phyloP scores from a whole-genome alignment of 2,113 vertebrate species.

The Antennarius striatus region DNA sequence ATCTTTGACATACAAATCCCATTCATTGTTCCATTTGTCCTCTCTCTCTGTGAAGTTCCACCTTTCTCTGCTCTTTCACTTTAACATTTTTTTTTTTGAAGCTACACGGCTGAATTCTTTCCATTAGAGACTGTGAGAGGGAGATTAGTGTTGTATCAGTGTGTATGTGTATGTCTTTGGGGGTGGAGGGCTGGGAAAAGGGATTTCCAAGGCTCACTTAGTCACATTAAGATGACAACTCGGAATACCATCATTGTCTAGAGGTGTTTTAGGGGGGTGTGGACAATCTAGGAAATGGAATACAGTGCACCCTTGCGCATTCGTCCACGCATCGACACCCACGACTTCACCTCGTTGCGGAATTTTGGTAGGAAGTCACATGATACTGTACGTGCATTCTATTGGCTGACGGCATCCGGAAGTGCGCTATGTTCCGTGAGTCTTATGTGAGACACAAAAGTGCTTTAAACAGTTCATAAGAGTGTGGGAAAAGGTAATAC shows the following conservation, averaged over 20 bases:
- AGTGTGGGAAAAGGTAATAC: too few species aligned
- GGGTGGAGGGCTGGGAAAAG: conserved; percentile 55
- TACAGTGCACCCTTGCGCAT: neutral
- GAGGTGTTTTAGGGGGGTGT: conserved; percentile 44
- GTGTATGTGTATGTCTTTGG: conserved; percentile 38
- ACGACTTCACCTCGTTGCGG: too few species aligned
- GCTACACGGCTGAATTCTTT: conserved; percentile 74
- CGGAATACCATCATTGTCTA: conserved; percentile 64
- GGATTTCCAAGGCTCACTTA: conserved; percentile 66
- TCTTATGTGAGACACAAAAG: too few species aligned
- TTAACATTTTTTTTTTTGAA: conserved; percentile 40
- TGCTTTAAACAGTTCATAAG: too few species aligned
- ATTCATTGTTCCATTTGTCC: conserved; percentile 55
- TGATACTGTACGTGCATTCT: too few species aligned
- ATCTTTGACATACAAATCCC: conserved; percentile 58
- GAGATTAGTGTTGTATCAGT: conserved; percentile 74
- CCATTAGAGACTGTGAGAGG: conserved; percentile 74
- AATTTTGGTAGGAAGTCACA: too few species aligned
- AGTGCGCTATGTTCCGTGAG: too few species aligned
- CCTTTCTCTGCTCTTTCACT: conserved; percentile 34
- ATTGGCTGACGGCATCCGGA: too few species aligned
- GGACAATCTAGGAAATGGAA: neutral
- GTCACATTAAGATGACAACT: conserved; percentile 64
- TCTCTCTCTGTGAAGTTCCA: conserved; percentile 37
- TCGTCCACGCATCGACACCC: too few species aligned